Base-by-base conservation (phyloP, 1,140 invertebrate genomes). In the Rhopalosiphum padi region DNA sequence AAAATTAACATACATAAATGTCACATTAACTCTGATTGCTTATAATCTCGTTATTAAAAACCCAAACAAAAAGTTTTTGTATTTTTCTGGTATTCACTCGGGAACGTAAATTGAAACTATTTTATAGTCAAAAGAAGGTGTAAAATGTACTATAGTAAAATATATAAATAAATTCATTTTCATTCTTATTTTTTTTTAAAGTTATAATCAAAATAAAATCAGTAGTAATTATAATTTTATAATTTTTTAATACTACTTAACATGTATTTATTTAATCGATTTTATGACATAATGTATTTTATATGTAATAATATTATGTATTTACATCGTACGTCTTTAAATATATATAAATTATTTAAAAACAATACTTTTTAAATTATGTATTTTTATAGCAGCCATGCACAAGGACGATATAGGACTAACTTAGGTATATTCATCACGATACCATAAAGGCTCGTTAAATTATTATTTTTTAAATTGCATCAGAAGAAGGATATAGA, bases 1-100 rank as follows among this genome's bases (percentile, higher is more conserved):
- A 87, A 87, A 87, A 48, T 87, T 46, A 48, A 87, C 43, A 87
- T 46, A 87, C 85, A 87, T 87, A 43, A 87, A 87, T 46, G 85
- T 48, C 85, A 87, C 15, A 46, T 87, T 25, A 87, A 87, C 43
- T 87, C 43, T 87, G 43, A 85, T 85, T 85, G 83, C 23, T 43
- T 41, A 41, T 85, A 41, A 85, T 85, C 15, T n/a, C 60, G 15
- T 77, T 77, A n/a, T 77, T 77, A 77, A 77, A 85, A 41, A 41
- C 8, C 23, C 4, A 2, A 22, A 8, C 21, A 86, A 46, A 46
- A 86, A 41, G 83, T 41, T 85, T 85, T 85, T 43, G 6, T 37
- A 7, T 85, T 46, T 86, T 23, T 86, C 23, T 46, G 41, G 41
- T 86, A 85, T 86, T 86, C 83, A 43, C 41, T 25, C 2, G 15